A percentile compares a stretch with the other conserved stretches of the same genome.
phyloP scores from a whole-genome alignment of 2,113 vertebrate genomes.

The Ondatra zibethicus region DNA sequence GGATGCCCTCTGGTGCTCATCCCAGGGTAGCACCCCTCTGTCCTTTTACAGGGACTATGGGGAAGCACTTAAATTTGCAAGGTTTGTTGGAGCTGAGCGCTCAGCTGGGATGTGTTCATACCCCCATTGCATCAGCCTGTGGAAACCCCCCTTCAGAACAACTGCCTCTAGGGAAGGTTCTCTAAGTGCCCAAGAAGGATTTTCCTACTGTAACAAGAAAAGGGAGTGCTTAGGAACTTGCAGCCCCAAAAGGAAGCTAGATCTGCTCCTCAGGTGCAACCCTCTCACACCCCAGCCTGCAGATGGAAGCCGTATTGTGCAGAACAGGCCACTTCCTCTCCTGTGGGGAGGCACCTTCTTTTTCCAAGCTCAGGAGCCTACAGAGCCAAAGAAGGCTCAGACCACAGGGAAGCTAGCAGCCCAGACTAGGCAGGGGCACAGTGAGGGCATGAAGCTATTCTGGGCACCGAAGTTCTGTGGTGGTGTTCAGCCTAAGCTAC shows the following conservation, averaged over 20 bases:
- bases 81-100: too few relatives aligned
- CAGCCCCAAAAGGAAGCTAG: too few relatives aligned
- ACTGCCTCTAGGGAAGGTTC: neutral
- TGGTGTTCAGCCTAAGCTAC: slow-evolving; percentile 59
- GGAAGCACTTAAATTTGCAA: neutral
- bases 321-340: neutral
- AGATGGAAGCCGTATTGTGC: neutral
- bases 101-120: neutral
- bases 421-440: neutral
- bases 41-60: neutral
- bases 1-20: neutral
- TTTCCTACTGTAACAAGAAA: neutral
- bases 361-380: neutral
- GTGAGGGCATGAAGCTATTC: neutral
- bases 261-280: neutral
- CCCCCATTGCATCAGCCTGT: neutral
- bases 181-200: neutral
- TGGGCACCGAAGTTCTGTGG: neutral
- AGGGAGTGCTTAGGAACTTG: neutral
- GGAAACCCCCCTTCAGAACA: neutral
- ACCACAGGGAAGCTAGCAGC: neutral
- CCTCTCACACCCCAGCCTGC: neutral
- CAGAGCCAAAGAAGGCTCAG: neutral
- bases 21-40: neutral
- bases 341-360: neutral